Evolutionary conservation across 2,113 vertebrate species (phyloP).

Genomic region (Phyllostomus discolor): DNA sequence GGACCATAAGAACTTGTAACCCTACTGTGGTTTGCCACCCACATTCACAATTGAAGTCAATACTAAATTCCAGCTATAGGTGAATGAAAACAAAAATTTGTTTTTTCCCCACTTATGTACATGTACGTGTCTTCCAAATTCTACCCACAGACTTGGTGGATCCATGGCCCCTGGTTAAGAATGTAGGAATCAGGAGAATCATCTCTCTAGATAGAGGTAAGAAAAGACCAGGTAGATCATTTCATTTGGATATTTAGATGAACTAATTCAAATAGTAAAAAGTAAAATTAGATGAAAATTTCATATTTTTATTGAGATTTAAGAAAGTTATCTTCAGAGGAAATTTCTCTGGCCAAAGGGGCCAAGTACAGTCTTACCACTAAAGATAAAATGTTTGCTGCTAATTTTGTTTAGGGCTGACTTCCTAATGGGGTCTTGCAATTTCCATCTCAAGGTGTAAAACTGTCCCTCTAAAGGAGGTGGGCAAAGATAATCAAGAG

Average conservation of each 20-base stretch:
- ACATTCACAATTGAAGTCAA: accelerated
- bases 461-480: neutral
- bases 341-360: neutral
- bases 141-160: neutral
- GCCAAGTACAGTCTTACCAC: neutral
- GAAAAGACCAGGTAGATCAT: neutral
- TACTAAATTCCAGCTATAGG: too few relatives aligned
- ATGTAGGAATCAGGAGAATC: neutral
- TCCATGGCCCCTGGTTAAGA: neutral
- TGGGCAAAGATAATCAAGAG: accelerated
- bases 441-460: neutral
- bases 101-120: neutral
- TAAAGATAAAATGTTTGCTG: accelerated
- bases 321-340: neutral
- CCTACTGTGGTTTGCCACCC: too few relatives aligned
- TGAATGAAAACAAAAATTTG: neutral
- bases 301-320: neutral
- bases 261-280: neutral
- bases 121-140: accelerated
- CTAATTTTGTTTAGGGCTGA: neutral
- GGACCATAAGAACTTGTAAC: accelerated
- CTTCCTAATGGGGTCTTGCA: neutral
- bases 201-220: neutral
- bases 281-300: neutral
- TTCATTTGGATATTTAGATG: neutral